These are phyloP conservation scores for Puntigrus tetrazona DNA, from an alignment of 2,113 vertebrate genomes.

Conservation along the genomic window DNA sequence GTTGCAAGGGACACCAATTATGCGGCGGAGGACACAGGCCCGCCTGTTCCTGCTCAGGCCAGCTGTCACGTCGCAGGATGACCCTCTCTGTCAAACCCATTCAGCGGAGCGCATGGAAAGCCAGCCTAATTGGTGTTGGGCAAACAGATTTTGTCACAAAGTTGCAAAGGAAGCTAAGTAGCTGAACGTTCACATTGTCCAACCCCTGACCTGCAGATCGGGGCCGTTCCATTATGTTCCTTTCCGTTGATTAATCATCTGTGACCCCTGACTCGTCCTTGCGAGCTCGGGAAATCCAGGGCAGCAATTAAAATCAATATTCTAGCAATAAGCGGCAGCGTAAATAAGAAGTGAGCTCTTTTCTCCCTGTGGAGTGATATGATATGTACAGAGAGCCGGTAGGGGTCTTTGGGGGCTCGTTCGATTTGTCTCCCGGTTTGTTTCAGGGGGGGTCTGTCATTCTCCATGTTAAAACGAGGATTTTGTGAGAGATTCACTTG, in stretches of 20 bases:
- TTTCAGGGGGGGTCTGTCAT: constrained; percentile 58
- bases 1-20: constrained; percentile 85
- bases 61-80: constrained; percentile 79
- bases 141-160: constrained; percentile 86
- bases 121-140: constrained; percentile 86
- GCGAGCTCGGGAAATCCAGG: constrained; percentile 72
- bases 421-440: constrained; percentile 45
- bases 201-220: constrained; percentile 78
- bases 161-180: constrained; percentile 85
- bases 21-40: constrained; percentile 75
- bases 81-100: constrained; percentile 81
- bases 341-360: constrained; percentile 77
- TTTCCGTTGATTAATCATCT: constrained; percentile 80
- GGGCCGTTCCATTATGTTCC: constrained; percentile 78
- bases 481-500: constrained; percentile 78
- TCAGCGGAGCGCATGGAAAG: constrained; percentile 74
- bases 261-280: constrained; percentile 77
- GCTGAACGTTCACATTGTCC: constrained; percentile 85
- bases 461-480: constrained; percentile 70
- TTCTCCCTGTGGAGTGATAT: constrained; percentile 77
- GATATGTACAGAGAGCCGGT: constrained; percentile 67
- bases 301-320: constrained; percentile 82
- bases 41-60: constrained; percentile 79
- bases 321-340: constrained; percentile 72
- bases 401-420: constrained; percentile 55